Base-by-base conservation (phyloP, 2,888 invertebrate species). In the Caenorhabditis becei region DNA sequence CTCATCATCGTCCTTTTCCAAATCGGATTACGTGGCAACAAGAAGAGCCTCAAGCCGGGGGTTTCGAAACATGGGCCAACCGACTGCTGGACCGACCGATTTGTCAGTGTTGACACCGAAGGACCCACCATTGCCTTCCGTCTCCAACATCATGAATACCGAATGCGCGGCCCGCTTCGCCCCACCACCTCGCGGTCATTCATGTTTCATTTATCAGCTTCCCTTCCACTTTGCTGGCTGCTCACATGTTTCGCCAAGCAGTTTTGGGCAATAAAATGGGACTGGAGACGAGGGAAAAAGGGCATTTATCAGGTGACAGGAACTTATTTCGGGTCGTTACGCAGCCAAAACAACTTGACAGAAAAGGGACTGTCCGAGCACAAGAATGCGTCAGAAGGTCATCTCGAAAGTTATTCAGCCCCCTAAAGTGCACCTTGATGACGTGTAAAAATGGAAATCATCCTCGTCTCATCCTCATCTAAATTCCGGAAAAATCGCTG, bases 141-240 rank as follows among this genome's bases (percentile, higher is more conserved):
- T 32, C 32, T 32, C 35, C 58, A 63, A 62, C 63, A 72, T 65
- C 74, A 74, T 74, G 58, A 74, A 74, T 74, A 74, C 65, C 58
- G 59, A 74, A 74, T 74, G 74, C 37, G 74, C 18, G 18, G 37
- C 35, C 16, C 7, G 44, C 41, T 18, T 20, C 51, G n/a, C 26
- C 26, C 51, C 49, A 44, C 28, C 66, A 16, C 28, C 24, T 24
- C 23, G 35, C 32, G 63, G 63, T 56, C 59, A 37, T 74, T 74
- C 74, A 74, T 74, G 74, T 66, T 74, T 74, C 74, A 74, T 74
- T 74, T 74, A 74, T 74, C 66, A 74, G 74, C 58, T n/a, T 14
- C 37, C 28, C 35, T 49, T 28, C 8, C 20, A 8, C 20, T 28
- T 47, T 32, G 23, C 41, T 67, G 23, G 53, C n/a, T 18, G 20